Conservation (phyloP, 2,888 invertebrate species). For the Cactoblastis cactorum region DNA sequence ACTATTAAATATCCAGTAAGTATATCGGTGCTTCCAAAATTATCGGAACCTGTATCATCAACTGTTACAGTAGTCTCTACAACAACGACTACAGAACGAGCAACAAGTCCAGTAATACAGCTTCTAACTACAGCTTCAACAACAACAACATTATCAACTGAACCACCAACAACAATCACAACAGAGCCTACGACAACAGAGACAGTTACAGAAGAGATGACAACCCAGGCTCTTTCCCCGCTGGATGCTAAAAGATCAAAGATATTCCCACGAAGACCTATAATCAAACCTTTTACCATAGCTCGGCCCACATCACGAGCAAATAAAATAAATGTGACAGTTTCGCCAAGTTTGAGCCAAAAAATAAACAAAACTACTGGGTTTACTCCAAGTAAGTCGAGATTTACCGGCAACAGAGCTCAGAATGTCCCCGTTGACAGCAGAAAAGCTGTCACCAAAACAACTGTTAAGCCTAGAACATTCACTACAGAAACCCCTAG, state of each 20-base stretch:
- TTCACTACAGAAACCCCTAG: constrained; percentile 61
- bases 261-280: constrained; percentile 63
- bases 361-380: constrained; percentile 58
- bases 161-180: constrained; percentile 23
- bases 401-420: constrained; percentile 53
- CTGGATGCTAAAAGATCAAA: constrained; percentile 58
- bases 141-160: constrained; percentile 30
- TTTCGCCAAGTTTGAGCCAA: constrained; percentile 37
- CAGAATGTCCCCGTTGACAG: constrained; percentile 69
- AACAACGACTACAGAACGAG: constrained; percentile 21
- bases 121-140: constrained; percentile 31
- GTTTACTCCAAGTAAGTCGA: constrained; percentile 54
- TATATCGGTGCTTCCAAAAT: constrained; percentile 41
- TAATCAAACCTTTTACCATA: constrained; percentile 52
- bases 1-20: constrained; percentile 47
- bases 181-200: constrained; percentile 43
- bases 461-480: constrained; percentile 41
- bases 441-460: constrained; percentile 37
- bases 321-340: constrained; percentile 47
- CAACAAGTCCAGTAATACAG: constrained; percentile 38
- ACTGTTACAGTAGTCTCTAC: constrained; percentile 33
- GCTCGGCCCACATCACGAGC: constrained; percentile 43
- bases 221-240: constrained; percentile 49
- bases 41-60: constrained; percentile 27
- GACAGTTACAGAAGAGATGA: constrained; percentile 47